These are phyloP conservation scores for Apteryx mantelli DNA, from an alignment of 2,113 vertebrate species.

Conservation along the genomic window DNA sequence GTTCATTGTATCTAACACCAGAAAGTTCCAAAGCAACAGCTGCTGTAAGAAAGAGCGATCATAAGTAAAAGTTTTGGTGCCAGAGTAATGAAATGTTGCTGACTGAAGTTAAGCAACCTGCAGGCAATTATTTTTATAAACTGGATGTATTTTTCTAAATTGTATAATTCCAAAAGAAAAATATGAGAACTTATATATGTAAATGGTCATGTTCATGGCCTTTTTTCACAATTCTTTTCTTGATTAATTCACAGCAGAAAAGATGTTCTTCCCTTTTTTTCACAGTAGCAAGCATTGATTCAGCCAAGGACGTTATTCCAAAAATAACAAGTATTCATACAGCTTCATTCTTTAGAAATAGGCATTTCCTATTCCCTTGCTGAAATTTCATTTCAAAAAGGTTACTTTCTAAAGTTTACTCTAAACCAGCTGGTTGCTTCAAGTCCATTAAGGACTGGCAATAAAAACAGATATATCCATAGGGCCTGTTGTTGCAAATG, in stretches of 20 bases:
- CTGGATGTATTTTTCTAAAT: background rate
- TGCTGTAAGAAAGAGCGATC: background rate
- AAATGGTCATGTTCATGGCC: background rate
- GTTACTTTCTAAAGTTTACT: background rate
- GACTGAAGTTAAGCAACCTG: background rate
- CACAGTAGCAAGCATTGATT: background rate
- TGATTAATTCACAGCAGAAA: background rate
- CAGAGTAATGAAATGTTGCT: fast-evolving
- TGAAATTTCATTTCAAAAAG: background rate
- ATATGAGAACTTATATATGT: background rate
- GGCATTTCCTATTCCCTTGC: background rate
- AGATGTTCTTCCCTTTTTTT: background rate
- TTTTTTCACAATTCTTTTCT: background rate
- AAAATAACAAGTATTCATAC: background rate
- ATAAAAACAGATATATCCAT: background rate
- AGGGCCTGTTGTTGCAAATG: background rate
- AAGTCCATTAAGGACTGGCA: background rate
- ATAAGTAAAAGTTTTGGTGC: background rate
- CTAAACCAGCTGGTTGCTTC: background rate
- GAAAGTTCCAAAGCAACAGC: background rate
- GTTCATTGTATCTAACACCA: background rate
- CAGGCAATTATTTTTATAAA: background rate
- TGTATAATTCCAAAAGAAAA: background rate
- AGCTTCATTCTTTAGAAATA: background rate
- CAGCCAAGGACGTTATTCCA: background rate